Percentiles rank a stretch among this genome's conserved stretches.
phyloP scores from a whole-genome alignment of 2,888 invertebrate species.

The Oscheius sp. region DNA sequence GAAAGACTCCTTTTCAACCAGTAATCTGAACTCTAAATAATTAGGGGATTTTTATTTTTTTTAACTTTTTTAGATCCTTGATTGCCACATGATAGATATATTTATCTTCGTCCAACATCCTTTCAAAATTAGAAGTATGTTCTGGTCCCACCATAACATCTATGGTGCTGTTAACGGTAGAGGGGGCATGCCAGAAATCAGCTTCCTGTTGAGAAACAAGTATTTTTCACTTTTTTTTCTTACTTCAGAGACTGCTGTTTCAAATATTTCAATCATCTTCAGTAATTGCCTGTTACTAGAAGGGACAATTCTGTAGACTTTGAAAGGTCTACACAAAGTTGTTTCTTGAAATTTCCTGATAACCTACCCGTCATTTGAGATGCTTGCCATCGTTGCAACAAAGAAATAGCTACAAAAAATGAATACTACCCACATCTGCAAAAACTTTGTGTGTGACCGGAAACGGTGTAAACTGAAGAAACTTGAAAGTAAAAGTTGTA shows the following conservation, averaged over 20 bases:
- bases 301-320: conserved; percentile 65
- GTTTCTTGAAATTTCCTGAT: background rate
- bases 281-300: conserved; percentile 54
- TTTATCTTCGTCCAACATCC: conserved; percentile 45
- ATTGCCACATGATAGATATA: conserved; percentile 55
- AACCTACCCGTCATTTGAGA: conserved; percentile 3
- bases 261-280: conserved; percentile 58
- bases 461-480: background rate
- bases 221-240: background rate
- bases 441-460: too few relatives aligned
- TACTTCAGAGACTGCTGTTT: conserved; percentile 54
- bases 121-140: conserved; percentile 48
- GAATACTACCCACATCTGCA: conserved; percentile 28
- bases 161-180: conserved; percentile 58
- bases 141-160: conserved; percentile 68
- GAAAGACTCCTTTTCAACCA: conserved; percentile 62
- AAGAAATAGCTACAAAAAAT: background rate
- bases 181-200: conserved; percentile 70
- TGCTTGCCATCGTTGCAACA: background rate
- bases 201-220: conserved; percentile 38
- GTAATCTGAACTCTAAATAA: conserved; percentile 55
- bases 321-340: conserved; percentile 50
- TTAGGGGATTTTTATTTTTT: background rate
- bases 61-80: conserved; percentile 61
- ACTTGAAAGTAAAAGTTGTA: background rate